Base-by-base conservation (phyloP, 2,113 vertebrate genomes). In the Sakesphorus luctuosus region DNA sequence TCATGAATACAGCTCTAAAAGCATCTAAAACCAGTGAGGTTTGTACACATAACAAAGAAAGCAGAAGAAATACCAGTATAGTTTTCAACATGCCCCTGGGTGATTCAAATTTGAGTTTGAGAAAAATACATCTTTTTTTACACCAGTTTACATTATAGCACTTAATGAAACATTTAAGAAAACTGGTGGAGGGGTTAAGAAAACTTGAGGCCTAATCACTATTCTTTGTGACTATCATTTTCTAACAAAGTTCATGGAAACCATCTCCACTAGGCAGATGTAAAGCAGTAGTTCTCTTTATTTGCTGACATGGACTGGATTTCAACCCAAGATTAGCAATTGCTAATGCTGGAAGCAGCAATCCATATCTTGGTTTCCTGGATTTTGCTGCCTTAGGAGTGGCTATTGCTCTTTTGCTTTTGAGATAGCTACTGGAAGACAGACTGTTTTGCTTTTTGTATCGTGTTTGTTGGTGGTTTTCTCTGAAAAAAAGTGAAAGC, bases 1-100 rank as follows among this genome's bases (percentile, higher is more conserved):
- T 43, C 40, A 43, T 43, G 40, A 13, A 43, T 29, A 71, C 24
- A 59, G 31, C 28, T 73, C 28, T 38, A 77, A 73, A 84, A 77
- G 6, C n/a, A 33, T 38, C 15, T 86, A 50, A 90, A 85, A 44
- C 1, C 10, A 38, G 7, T 1, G 3, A 11, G 2, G 1, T 3
- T 72, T 72, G 8, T 90, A 50, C 44, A 18, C 4, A 5, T 24
- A 80, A 29, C 17, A 63, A 24, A 6, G 7, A 83, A 88, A 62
- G 29, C 28, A 58, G 36, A 74, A 73, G 13, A 67, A 88, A 82
- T 38, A n/a, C 24, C 59, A 61, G 5, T 47, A 56, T 7, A 47
- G 49, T 40, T 36, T 53, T 68, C 19, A 81, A 23, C 29, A 29
- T 28, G 16, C 23, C 24, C 55, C 8, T 49, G 38, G 6, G 2